These are phyloP conservation scores for Bellardia pandia DNA, from an alignment of 2,888 invertebrate species.

Conservation along the genomic window DNA sequence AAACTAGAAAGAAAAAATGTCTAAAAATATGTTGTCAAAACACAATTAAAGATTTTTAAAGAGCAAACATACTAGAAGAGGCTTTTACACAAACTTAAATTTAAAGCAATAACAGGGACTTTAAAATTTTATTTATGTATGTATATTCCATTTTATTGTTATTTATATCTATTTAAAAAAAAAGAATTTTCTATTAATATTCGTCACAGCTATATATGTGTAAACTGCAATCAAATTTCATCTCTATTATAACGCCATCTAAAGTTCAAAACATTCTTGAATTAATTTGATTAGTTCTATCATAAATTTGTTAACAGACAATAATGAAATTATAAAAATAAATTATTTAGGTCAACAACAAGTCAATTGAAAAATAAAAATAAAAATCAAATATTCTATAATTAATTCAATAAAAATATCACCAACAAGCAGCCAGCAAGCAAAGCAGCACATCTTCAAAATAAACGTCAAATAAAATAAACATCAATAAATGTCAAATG, in stretches of 20 bases:
- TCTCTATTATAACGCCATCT: too few relatives aligned
- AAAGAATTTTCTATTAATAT: too few relatives aligned
- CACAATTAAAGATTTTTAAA: too few relatives aligned
- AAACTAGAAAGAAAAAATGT: too few relatives aligned
- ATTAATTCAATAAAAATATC: constrained; percentile 53
- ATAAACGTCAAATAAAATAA: constrained; percentile 70
- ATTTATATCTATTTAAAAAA: too few relatives aligned
- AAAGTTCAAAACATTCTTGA: neutral
- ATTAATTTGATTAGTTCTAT: constrained; percentile 13
- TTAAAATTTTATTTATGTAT: too few relatives aligned
- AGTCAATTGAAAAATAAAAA: constrained; percentile 42
- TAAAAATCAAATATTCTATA: constrained; percentile 39
- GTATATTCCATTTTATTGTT: too few relatives aligned
- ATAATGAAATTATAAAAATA: constrained; percentile 34
- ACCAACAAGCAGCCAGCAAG: neutral
- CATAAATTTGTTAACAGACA: constrained; percentile 16
- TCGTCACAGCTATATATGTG: neutral
- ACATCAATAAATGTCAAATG: constrained; percentile 80
- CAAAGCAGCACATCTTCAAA: constrained; percentile 1
- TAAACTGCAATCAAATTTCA: neutral
- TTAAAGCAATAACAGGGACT: too few relatives aligned
- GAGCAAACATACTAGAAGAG: too few relatives aligned
- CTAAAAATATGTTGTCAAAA: too few relatives aligned
- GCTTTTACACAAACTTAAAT: too few relatives aligned
- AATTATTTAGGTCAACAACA: constrained; percentile 54